phyloP scores from a whole-genome alignment of 2,888 invertebrate species.

The Pyrgus malvae region DNA sequence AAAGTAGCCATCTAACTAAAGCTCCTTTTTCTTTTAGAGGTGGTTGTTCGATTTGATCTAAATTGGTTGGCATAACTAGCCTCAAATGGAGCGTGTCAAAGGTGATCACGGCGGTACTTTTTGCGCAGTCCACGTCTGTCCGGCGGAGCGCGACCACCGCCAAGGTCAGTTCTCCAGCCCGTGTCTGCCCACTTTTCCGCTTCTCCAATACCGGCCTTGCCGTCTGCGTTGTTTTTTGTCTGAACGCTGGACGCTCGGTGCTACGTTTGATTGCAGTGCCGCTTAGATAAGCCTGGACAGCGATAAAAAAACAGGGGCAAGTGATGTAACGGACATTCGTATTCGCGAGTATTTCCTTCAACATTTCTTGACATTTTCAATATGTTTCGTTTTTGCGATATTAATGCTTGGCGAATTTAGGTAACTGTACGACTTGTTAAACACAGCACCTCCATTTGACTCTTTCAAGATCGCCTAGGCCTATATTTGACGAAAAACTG shows the following conservation, averaged over 20 bases:
- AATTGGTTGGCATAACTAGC: conserved; percentile 19
- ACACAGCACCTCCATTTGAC: too few relatives aligned
- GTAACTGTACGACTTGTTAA: too few relatives aligned
- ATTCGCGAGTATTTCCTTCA: too few relatives aligned
- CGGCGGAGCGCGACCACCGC: conserved; percentile 60
- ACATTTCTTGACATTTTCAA: too few relatives aligned
- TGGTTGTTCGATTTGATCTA: not conserved
- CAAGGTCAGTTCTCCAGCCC: conserved; percentile 61
- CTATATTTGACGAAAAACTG: too few relatives aligned
- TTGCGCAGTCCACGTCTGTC: conserved; percentile 44
- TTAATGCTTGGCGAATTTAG: too few relatives aligned
- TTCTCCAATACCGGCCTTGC: conserved; percentile 54
- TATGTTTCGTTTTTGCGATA: too few relatives aligned
- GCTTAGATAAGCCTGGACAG: conserved; percentile 38
- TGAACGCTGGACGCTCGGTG: conserved; percentile 38
- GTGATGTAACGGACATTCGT: too few relatives aligned
- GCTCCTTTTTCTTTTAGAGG: too few relatives aligned
- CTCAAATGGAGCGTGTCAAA: conserved; percentile 54
- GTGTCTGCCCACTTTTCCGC: conserved; percentile 56
- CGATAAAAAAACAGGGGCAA: too few relatives aligned
- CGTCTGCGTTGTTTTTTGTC: conserved; percentile 54
- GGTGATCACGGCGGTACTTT: conserved; percentile 55
- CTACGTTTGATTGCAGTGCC: conserved; percentile 43
- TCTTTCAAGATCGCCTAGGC: too few relatives aligned
- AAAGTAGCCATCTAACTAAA: too few relatives aligned